Conservation (phyloP, 2,113 vertebrate genomes). For the Hiodon alosoides region DNA sequence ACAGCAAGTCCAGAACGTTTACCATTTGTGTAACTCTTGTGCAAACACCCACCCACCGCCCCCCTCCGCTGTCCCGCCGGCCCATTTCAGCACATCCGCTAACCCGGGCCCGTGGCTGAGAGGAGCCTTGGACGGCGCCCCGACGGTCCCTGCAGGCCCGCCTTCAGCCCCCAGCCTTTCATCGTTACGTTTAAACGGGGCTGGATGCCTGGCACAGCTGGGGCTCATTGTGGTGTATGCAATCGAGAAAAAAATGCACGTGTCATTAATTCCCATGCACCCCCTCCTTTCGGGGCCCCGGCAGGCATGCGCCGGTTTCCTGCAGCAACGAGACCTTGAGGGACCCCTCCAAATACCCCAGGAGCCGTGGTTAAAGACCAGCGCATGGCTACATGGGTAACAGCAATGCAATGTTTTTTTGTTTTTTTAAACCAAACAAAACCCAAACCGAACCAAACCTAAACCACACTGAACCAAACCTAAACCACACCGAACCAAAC, state of each 20-base stretch:
- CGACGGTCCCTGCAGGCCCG: conserved; percentile 40
- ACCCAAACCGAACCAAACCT: too few species aligned
- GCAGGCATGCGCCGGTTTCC: conserved; percentile 46
- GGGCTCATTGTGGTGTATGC: conserved; percentile 84
- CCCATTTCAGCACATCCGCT: not conserved
- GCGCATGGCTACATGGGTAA: conserved; percentile 7
- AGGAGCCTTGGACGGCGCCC: conserved; percentile 27
- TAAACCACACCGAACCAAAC: too few species aligned
- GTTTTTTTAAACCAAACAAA: not conserved
- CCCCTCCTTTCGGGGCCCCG: conserved; percentile 40
- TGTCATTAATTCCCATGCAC: conserved; percentile 90
- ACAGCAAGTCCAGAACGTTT: too few species aligned
- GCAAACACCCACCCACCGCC: not conserved
- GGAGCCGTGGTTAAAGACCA: not conserved
- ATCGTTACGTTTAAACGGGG: conserved; percentile 83
- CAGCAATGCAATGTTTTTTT: not conserved
- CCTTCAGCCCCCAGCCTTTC: conserved; percentile 29
- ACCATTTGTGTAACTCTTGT: too few species aligned
- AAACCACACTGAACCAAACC: too few species aligned
- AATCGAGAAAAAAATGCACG: conserved; percentile 78
- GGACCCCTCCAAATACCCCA: not conserved
- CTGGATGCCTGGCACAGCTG: conserved; percentile 87
- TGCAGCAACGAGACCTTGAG: not conserved
- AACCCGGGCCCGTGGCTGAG: conserved; percentile 23
- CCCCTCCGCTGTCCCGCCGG: not conserved